Conservation (phyloP, 2,113 vertebrate genomes). For the Nothobranchius kuhntae region DNA sequence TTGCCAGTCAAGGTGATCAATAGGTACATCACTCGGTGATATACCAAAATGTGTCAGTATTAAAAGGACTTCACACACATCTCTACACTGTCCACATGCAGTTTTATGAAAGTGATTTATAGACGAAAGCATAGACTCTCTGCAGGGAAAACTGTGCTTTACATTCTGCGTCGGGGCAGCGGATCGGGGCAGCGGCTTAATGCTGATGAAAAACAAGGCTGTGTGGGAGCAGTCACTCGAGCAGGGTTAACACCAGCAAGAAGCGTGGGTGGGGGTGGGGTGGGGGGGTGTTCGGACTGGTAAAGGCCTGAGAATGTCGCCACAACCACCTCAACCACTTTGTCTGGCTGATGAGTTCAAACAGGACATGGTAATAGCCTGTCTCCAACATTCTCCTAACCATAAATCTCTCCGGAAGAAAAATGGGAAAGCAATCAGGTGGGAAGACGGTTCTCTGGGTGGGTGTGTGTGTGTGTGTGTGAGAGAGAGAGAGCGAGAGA, state of each 20-base stretch:
- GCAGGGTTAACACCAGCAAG: conserved; percentile 43
- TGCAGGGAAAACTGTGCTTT: conserved; percentile 1
- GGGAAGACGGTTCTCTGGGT: conserved; percentile 56
- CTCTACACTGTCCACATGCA: not conserved
- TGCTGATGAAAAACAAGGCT: conserved; percentile 38
- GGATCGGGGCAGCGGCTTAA: conserved; percentile 3
- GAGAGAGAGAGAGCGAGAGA: not conserved
- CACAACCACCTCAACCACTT: conserved; percentile 59
- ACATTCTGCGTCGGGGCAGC: conserved; percentile 6
- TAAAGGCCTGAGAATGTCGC: conserved; percentile 31
- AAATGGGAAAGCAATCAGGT: conserved; percentile 80
- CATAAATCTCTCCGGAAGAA: conserved; percentile 77
- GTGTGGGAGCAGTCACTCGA: conserved; percentile 30
- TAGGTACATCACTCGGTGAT: too few species aligned
- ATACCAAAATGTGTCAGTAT: too few species aligned
- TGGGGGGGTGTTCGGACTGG: conserved; percentile 17
- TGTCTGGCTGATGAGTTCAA: conserved; percentile 80
- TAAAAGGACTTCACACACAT: not conserved
- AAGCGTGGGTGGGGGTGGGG: conserved; percentile 24
- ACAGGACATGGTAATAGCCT: conserved; percentile 81
- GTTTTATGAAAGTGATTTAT: conserved; percentile 9
- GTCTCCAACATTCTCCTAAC: conserved; percentile 74
- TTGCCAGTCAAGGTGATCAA: too few species aligned
- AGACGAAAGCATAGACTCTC: conserved; percentile 6
- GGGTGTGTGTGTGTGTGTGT: conserved; percentile 29